Evolutionary conservation across 2,797 vertebrate genomes (phyloP).

Genomic region (Anguilla pacifica): DNA sequence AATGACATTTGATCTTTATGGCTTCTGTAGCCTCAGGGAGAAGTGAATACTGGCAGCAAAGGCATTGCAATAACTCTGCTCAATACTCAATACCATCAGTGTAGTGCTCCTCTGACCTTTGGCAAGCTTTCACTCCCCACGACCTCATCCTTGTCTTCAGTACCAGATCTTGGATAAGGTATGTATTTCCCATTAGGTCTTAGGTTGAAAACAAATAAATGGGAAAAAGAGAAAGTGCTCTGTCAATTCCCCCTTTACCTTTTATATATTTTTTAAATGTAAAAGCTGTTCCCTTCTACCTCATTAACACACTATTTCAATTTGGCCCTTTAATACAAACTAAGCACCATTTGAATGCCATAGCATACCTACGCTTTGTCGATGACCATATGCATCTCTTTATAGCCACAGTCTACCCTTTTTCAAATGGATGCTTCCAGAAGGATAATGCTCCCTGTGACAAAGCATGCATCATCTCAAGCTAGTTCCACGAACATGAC

Average conservation of each 20-base stretch:
- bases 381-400: no score
- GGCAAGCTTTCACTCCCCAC: background rate
- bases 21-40: conserved; percentile 18
- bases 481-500: no score
- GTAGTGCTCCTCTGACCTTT: conserved; percentile 10
- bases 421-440: no score
- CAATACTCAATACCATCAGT: conserved; percentile 25
- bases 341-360: no score
- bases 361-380: no score
- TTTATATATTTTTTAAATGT: background rate
- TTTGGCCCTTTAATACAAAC: background rate
- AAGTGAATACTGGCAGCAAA: conserved; percentile 19
- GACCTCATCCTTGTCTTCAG: background rate
- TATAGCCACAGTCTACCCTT: no score
- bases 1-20: conserved; percentile 35
- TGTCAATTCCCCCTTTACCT: background rate
- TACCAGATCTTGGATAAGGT: background rate
- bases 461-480: no score
- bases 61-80: conserved; percentile 28
- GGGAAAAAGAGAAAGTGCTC: background rate
- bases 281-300: background rate
- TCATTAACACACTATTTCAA: background rate
- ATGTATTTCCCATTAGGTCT: background rate
- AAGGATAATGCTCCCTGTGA: no score
- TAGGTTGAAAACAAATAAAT: background rate